Conservation (phyloP, 2,888 invertebrate genomes). For the Amphipyra tragopoginis region DNA sequence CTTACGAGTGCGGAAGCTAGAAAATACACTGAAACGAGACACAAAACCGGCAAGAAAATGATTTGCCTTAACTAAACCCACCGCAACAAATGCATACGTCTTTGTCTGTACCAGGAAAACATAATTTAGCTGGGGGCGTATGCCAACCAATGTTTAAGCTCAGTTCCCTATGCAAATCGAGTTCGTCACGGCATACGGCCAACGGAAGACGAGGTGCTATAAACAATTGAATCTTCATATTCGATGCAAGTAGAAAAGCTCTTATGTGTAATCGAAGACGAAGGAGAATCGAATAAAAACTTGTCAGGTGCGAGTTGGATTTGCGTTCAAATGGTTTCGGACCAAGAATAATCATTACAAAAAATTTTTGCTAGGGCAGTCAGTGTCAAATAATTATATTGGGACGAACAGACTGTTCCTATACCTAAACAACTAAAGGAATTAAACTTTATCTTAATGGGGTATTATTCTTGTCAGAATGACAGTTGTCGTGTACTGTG, state of each 20-base stretch:
- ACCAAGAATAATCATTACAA: too few species aligned
- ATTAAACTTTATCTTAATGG: too few species aligned
- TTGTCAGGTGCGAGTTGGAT: too few species aligned
- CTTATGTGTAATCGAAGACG: conserved; percentile 49
- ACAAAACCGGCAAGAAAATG: conserved; percentile 30
- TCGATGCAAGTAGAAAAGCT: conserved; percentile 33
- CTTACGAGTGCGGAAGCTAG: too few species aligned
- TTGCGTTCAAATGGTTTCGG: too few species aligned
- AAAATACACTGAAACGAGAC: too few species aligned
- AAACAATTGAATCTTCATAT: conserved; percentile 60
- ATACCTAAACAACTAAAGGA: too few species aligned
- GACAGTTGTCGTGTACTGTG: too few species aligned
- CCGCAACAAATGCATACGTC: conserved; percentile 56
- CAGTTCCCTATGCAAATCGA: conserved; percentile 78
- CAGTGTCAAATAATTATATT: too few species aligned
- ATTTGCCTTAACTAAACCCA: conserved; percentile 33
- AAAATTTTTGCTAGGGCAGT: too few species aligned
- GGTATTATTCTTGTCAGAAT: too few species aligned
- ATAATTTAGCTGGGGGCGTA: conserved; percentile 66
- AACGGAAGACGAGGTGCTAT: conserved; percentile 39
- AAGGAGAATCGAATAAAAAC: background rate
- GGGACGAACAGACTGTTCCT: too few species aligned
- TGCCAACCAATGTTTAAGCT: conserved; percentile 69
- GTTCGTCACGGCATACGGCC: conserved; percentile 70
- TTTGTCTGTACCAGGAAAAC: conserved; percentile 66